These are phyloP conservation scores for Cheilosia grossa DNA, from an alignment of 2,888 invertebrate species.

Conservation along the genomic window DNA sequence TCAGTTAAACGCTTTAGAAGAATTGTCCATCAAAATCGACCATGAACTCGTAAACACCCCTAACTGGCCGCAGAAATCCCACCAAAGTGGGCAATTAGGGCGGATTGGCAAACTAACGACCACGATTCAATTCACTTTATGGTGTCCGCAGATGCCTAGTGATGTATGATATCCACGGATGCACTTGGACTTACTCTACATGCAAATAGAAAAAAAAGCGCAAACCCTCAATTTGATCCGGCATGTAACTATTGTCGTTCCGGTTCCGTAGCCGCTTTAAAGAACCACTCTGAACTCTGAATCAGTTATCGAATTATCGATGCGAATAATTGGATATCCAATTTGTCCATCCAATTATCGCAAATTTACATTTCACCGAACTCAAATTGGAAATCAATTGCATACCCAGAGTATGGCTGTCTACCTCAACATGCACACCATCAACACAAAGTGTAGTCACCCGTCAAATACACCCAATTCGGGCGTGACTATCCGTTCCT, in stretches of 20 bases:
- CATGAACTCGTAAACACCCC: too few relatives aligned
- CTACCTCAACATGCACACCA: conserved; percentile 1
- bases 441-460: conserved; percentile 35
- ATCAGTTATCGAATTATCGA: conserved; percentile 75
- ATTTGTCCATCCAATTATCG: conserved; percentile 75
- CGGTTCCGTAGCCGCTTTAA: conserved; percentile 22
- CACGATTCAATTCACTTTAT: not conserved
- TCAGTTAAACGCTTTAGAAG: too few relatives aligned
- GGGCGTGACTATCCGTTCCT: conserved; percentile 52
- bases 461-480: conserved; percentile 35
- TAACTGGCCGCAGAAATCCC: not conserved
- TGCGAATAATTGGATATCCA: conserved; percentile 75
- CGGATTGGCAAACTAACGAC: not conserved
- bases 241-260: conserved; percentile 40
- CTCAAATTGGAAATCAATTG: conserved; percentile 75
- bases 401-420: conserved; percentile 51
- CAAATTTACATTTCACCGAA: conserved; percentile 75
- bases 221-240: conserved; percentile 15
- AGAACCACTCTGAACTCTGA: conserved; percentile 58
- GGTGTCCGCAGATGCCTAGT: not conserved
- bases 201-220: conserved; percentile 4
- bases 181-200: not conserved
- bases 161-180: conserved; percentile 8
- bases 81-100: conserved; percentile 11
- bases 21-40: too few relatives aligned